phyloP scores from a whole-genome alignment of 35 echinoderm and acorn worm genomes.

The Apostichopus parvimensis region DNA sequence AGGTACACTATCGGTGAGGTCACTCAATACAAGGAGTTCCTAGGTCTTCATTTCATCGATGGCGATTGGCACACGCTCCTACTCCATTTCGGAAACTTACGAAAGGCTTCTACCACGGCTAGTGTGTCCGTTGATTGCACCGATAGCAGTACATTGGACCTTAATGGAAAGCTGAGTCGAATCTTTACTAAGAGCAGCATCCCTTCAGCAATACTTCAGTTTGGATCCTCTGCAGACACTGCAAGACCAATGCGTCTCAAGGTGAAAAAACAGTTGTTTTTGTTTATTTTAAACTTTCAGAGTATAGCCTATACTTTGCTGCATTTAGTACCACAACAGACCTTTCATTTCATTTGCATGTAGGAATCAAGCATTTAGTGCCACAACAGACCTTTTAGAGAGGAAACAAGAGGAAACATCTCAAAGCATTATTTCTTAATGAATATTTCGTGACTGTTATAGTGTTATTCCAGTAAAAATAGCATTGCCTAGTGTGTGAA shows the following conservation, averaged over 20 bases:
- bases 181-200: conserved; percentile 41
- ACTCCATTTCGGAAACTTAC: conserved; percentile 11
- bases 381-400: no score
- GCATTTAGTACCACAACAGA: no score
- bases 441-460: no score
- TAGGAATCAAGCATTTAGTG: neutral
- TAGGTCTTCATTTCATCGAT: conserved; percentile 21
- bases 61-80: conserved; percentile 35
- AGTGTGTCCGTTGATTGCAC: conserved; percentile 24
- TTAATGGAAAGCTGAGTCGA: conserved; percentile 31
- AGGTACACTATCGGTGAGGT: conserved; percentile 22
- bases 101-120: neutral
- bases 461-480: no score
- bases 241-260: neutral
- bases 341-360: no score
- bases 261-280: neutral
- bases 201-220: neutral
- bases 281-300: neutral
- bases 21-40: neutral
- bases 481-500: no score
- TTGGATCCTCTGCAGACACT: conserved; percentile 19
- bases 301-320: no score
- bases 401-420: no score
- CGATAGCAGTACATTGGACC: neutral
- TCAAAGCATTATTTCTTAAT: no score